Evolutionary conservation across 2,888 invertebrate genomes (phyloP).

Genomic region (Prosapia bicincta): DNA sequence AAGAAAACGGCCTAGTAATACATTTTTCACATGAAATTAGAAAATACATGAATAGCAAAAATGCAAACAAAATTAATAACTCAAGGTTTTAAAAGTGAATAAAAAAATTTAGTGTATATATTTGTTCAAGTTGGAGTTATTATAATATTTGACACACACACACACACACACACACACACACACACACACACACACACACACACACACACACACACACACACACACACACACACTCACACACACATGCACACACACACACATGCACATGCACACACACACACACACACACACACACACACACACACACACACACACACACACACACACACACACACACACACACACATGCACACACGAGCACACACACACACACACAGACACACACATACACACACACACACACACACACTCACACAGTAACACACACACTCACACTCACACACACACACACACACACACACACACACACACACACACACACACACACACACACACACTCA

Average conservation of each 20-base stretch:
- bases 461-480: neutral
- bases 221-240: neutral
- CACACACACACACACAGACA: constrained; percentile 1
- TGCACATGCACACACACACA: neutral
- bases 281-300: constrained; percentile 5
- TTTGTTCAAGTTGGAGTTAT: too few relatives aligned
- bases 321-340: constrained; percentile 5
- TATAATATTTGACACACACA: too few relatives aligned
- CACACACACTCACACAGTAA: neutral
- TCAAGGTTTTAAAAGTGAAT: too few relatives aligned
- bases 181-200: constrained; percentile 5
- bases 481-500: constrained; percentile 3
- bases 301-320: neutral
- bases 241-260: constrained; percentile 1
- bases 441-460: neutral
- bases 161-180: constrained; percentile 5
- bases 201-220: neutral
- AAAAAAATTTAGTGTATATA: too few relatives aligned
- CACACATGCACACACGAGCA: neutral
- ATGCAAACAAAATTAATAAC: too few relatives aligned
- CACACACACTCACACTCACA: neutral
- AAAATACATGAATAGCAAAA: too few relatives aligned
- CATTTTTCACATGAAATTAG: too few relatives aligned
- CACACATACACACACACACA: neutral
- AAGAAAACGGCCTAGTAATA: too few relatives aligned